phyloP scores from a whole-genome alignment of 92 coral and sea anemone genomes.

The Pocillopora meandrina region DNA sequence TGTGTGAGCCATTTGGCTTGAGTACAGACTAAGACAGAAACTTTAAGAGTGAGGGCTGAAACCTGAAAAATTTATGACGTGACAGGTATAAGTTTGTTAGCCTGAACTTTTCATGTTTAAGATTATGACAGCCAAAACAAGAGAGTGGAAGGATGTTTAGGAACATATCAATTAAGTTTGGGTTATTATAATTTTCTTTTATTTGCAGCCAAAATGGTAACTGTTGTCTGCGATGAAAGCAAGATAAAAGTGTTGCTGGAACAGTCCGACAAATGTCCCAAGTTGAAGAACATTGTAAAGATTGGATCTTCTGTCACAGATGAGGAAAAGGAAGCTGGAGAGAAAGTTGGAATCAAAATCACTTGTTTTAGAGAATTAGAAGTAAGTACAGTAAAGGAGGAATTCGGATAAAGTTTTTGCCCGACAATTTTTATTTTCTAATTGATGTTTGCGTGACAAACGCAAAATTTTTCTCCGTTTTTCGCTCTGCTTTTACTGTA shows the following conservation, averaged over 20 bases:
- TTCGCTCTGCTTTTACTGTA: too few species aligned
- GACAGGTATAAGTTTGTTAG: too few species aligned
- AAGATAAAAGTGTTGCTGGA: conserved; percentile 72
- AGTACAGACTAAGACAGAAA: too few species aligned
- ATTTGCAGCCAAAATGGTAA: conserved; percentile 74
- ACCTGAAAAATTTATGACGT: too few species aligned
- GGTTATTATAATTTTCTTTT: neutral
- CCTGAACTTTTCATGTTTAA: too few species aligned
- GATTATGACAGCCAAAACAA: neutral
- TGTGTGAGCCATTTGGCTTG: too few species aligned
- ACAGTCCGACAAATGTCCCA: conserved; percentile 65
- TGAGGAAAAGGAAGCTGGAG: conserved; percentile 74
- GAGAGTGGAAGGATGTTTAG: neutral
- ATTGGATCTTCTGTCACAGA: conserved; percentile 73
- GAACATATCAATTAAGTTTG: too few species aligned
- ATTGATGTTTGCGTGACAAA: too few species aligned
- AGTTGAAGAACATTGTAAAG: conserved; percentile 76
- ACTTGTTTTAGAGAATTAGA: conserved; percentile 76
- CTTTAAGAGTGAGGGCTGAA: too few species aligned
- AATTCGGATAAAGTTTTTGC: neutral
- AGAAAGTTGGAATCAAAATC: conserved; percentile 68
- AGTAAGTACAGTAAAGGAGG: conserved; percentile 47
- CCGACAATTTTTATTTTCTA: too few species aligned
- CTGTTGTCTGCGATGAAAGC: conserved; percentile 86
- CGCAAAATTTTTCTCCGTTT: too few species aligned